Evolutionary conservation across 1,140 invertebrate genomes (phyloP), one percentile per base, ranked within the genome.

Genomic region (Holcopasites calliopsidis): DNA sequence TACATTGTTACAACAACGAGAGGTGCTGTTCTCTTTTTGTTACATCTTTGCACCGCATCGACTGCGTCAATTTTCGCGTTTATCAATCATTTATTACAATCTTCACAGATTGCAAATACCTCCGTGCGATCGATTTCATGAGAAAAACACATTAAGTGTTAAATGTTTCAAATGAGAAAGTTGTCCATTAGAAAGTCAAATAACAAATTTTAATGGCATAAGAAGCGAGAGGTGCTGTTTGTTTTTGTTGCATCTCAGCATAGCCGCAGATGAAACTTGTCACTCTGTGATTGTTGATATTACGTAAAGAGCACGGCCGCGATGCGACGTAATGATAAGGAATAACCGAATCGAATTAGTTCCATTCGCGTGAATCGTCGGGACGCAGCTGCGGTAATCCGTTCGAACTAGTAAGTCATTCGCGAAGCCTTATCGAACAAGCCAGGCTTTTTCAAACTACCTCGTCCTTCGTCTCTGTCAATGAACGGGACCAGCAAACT

Each of bases 331-430:
- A 31, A 52, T 52, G 58, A 72, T 72, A 72, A n/a, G n/a, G n/a
- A 72, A 64, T 64, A 72, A 72, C 26, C 44, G 58, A 72, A 72
- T 72, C 21, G 62, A 71, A 62, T 62, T 62, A 72, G 23, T 58
- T 35, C 23, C 2, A 1, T 3, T 40, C 0, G 33, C 69, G 47
- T 52, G 52, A 72, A 35, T 62, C 26, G 40, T 62, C 35, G 26
- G 26, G 18, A 16, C 28, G 13, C 11, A 23, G 26, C 44, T 64
- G 28, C 18, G 2, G 58, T 42, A 40, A 72, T 72, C 35, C 58
- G 33, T 62, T 52, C 26, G 35, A 38, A 40, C 26, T n/a, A n/a
- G n/a, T 31, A 61, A 49, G 57, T 71, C 42, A 71, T 23, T 61
- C 44, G 57, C 23, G 69, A 38, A 50, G 57, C 57, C 57, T 31